Conservation (phyloP, 2,888 invertebrate genomes). For the Orthonevra nobilis region DNA sequence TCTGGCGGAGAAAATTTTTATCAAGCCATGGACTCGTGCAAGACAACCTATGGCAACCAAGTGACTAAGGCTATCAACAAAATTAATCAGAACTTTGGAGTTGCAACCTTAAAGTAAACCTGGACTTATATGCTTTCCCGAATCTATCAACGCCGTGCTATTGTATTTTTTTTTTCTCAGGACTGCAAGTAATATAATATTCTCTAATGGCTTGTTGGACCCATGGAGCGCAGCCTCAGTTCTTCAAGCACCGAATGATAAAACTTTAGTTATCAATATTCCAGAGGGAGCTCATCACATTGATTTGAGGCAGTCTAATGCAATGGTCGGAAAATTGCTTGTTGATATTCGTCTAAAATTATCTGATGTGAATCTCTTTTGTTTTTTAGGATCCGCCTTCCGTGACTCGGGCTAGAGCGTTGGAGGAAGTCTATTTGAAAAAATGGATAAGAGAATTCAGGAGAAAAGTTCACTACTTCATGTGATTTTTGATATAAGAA, state of each 20-base stretch:
- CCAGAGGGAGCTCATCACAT: slow-evolving; percentile 91
- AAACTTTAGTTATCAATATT: slow-evolving; percentile 86
- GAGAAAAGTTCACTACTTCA: slow-evolving; percentile 15
- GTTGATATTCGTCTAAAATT: neutral
- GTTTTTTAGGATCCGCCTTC: slow-evolving; percentile 35
- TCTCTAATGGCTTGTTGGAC: slow-evolving; percentile 86
- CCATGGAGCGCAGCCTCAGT: slow-evolving; percentile 93
- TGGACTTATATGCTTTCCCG: neutral
- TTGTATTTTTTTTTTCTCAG: neutral
- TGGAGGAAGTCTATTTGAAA: slow-evolving; percentile 36
- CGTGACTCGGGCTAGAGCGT: slow-evolving; percentile 18
- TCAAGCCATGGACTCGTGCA: neutral
- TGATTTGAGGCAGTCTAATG: slow-evolving; percentile 83
- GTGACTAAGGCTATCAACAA: neutral
- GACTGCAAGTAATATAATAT: slow-evolving; percentile 38
- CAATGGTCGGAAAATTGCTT: neutral
- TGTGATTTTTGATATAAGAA: slow-evolving; percentile 4
- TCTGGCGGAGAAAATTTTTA: neutral
- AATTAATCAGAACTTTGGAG: slow-evolving; percentile 32
- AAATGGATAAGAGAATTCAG: slow-evolving; percentile 32
- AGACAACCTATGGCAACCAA: neutral
- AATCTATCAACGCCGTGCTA: no score
- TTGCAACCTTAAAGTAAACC: slow-evolving; percentile 18
- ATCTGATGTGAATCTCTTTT: neutral
- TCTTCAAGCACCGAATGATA: slow-evolving; percentile 83